These are phyloP conservation scores for Wiebesia pumilae DNA, from an alignment of 1,140 invertebrate genomes.

Conservation along the genomic window DNA sequence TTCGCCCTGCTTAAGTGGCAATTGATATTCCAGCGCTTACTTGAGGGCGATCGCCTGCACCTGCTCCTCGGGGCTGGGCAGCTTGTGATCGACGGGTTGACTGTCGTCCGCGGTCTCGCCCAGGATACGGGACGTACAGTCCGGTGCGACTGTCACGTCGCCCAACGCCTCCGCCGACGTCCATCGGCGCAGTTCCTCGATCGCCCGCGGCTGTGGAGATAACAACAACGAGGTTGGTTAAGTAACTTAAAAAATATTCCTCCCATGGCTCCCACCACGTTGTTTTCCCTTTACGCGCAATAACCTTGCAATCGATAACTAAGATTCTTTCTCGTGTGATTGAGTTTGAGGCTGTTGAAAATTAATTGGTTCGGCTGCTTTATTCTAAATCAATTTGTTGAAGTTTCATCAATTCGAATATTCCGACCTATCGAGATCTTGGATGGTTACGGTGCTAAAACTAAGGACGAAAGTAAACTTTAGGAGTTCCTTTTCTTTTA, in stretches of 20 bases:
- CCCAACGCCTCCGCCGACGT: constrained; percentile 88
- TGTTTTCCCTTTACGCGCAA: neutral
- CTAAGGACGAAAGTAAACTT: too few relatives aligned
- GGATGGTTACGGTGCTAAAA: too few relatives aligned
- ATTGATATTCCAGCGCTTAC: constrained; percentile 67
- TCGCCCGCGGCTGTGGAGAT: constrained; percentile 82
- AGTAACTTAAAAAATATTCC: neutral
- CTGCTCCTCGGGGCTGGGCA: constrained; percentile 89
- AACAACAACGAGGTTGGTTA: neutral
- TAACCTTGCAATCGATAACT: neutral
- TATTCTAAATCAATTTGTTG: too few relatives aligned
- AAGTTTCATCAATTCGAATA: too few relatives aligned
- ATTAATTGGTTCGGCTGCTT: too few relatives aligned
- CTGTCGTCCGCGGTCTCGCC: constrained; percentile 86
- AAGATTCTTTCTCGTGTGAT: neutral
- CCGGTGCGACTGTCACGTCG: constrained; percentile 85
- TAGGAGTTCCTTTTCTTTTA: too few relatives aligned
- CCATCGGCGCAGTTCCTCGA: constrained; percentile 88
- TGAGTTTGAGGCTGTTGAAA: too few relatives aligned
- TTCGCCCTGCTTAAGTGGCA: neutral
- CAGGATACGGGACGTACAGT: constrained; percentile 79
- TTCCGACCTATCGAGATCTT: too few relatives aligned
- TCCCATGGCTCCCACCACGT: too few relatives aligned
- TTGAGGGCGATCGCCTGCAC: constrained; percentile 85
- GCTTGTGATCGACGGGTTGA: constrained; percentile 85